These are phyloP conservation scores for Tretioscincus oriximinensis DNA, from an alignment of 2,113 vertebrate genomes.

Conservation along the genomic window DNA sequence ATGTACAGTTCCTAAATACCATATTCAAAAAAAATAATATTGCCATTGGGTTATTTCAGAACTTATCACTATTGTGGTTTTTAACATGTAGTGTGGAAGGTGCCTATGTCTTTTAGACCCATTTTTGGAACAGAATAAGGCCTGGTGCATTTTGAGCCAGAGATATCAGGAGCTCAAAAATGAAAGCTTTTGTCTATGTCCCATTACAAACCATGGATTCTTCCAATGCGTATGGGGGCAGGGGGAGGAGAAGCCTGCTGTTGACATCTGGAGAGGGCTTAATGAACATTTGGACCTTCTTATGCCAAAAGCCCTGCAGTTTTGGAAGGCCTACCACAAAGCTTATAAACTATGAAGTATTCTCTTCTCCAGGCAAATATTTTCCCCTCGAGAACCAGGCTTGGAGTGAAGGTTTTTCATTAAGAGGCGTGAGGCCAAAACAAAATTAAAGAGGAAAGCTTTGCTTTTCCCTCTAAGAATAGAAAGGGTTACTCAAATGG, in stretches of 20 bases:
- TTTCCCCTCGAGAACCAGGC: neutral
- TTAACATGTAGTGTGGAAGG: no score
- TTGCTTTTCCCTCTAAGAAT: neutral
- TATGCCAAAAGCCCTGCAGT: neutral
- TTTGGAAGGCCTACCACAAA: neutral
- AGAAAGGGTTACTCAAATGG: neutral
- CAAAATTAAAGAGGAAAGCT: neutral
- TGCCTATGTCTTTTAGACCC: no score
- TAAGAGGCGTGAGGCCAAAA: neutral
- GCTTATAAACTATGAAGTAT: neutral
- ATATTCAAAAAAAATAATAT: no score
- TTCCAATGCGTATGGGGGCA: no score
- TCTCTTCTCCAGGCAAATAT: slow-evolving; percentile 21
- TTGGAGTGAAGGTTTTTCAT: neutral
- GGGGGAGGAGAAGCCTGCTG: neutral
- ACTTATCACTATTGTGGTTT: no score
- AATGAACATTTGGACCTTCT: neutral
- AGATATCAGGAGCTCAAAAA: no score
- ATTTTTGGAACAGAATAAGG: no score
- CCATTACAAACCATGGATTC: no score
- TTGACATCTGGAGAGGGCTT: neutral
- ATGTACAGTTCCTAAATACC: no score
- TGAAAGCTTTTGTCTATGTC: no score
- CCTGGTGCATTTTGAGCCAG: no score
- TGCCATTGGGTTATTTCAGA: no score